These are phyloP conservation scores for Choreutis nemorana DNA, from an alignment of 2,888 invertebrate species.

Conservation along the genomic window DNA sequence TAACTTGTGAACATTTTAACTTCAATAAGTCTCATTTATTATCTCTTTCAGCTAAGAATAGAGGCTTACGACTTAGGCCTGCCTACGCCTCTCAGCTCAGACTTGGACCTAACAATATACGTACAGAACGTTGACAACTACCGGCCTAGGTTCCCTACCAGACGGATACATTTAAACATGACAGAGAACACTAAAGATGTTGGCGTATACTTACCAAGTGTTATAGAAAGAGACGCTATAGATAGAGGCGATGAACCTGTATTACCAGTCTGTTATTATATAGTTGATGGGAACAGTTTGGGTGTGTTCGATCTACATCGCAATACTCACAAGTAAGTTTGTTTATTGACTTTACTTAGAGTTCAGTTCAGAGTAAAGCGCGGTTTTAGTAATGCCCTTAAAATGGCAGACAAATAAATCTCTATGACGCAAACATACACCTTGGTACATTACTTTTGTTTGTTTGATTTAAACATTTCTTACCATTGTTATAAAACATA, in stretches of 20 bases:
- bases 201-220: slow-evolving; percentile 75
- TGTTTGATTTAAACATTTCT: too few species aligned
- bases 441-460: too few species aligned
- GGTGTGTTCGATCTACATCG: slow-evolving; percentile 76
- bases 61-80: slow-evolving; percentile 90
- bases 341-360: neutral
- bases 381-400: too few species aligned
- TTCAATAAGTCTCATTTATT: slow-evolving; percentile 1
- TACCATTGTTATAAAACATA: too few species aligned
- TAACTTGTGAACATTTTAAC: too few species aligned
- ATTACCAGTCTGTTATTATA: slow-evolving; percentile 90
- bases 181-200: slow-evolving; percentile 71
- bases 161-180: slow-evolving; percentile 75
- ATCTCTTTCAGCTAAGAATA: slow-evolving; percentile 74
- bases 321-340: slow-evolving; percentile 72
- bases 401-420: too few species aligned
- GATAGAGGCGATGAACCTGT: slow-evolving; percentile 84
- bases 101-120: slow-evolving; percentile 86
- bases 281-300: slow-evolving; percentile 84
- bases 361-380: too few species aligned
- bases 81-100: slow-evolving; percentile 86
- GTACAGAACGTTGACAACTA: slow-evolving; percentile 90
- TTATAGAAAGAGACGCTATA: slow-evolving; percentile 85
- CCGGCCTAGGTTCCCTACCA: slow-evolving; percentile 83
- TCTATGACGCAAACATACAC: too few species aligned